These are phyloP conservation scores for Lycodopsis pacificus DNA, from an alignment of 2,797 vertebrate species.

Conservation along the genomic window DNA sequence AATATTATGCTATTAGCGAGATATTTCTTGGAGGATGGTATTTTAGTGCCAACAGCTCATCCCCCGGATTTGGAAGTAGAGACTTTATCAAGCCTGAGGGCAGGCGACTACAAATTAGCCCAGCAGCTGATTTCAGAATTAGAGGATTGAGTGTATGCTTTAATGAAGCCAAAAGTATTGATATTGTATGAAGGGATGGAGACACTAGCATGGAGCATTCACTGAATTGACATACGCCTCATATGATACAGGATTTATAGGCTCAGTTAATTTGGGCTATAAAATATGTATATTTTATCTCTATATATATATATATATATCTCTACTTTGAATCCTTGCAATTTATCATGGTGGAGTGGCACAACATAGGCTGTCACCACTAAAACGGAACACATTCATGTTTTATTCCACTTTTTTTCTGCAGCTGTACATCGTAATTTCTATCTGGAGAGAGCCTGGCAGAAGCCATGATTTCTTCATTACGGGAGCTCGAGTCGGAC, in stretches of 20 bases:
- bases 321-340: slow-evolving; percentile 52
- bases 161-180: neutral
- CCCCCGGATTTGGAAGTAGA: slow-evolving; percentile 19
- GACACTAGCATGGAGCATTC: neutral
- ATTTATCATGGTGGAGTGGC: slow-evolving; percentile 70
- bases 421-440: slow-evolving; percentile 79
- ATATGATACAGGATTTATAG: slow-evolving; percentile 1
- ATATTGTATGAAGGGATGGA: slow-evolving; percentile 8
- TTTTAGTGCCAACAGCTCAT: slow-evolving; percentile 23
- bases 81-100: slow-evolving; percentile 20
- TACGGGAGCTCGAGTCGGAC: slow-evolving; percentile 71
- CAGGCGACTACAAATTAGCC: slow-evolving; percentile 30
- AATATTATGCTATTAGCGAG: slow-evolving; percentile 16
- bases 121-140: slow-evolving; percentile 32
- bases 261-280: slow-evolving; percentile 13
- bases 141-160: slow-evolving; percentile 6
- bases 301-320: slow-evolving; percentile 13
- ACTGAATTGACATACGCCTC: neutral
- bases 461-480: slow-evolving; percentile 83
- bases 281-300: neutral
- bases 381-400: slow-evolving; percentile 72
- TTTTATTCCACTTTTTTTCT: slow-evolving; percentile 83
- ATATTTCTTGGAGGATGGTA: slow-evolving; percentile 25
- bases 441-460: slow-evolving; percentile 75
- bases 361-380: slow-evolving; percentile 67